Evolutionary conservation across 2,113 vertebrate species (phyloP), one percentile per base, ranked within the genome.

Genomic region (Ctenodactylus gundi): DNA sequence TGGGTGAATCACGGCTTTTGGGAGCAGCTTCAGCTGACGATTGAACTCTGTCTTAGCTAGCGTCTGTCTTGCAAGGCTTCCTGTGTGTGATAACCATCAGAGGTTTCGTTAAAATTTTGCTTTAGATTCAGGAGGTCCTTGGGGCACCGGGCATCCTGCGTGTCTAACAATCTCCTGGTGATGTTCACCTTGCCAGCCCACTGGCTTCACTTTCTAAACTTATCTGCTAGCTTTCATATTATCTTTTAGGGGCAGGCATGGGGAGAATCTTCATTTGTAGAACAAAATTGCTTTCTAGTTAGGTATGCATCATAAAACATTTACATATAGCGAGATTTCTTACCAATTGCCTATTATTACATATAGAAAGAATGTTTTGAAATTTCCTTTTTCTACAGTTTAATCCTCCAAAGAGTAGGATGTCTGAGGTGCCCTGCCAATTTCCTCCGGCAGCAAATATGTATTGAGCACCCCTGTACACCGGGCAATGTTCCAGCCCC

Each of bases 321-420:
- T 86, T 85, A n/a, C 1, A n/a, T 18, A n/a, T 8, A 39, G 7
- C 44, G 70, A 58, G 17, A 34, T 53, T 68, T 73, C 34, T 89
- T 88, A n/a, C 23, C 85, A 49, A 49, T 72, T 81, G 4, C 51
- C 29, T 72, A 23, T 87, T 65, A 20, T 41, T 73, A 31, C n/a
- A 68, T 83, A 53, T 14, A 41, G 21, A 39, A 80, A 76, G 29
- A 93, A 46, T 60, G 1, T 39, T 84, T 57, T 89, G 15, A 17
- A 57, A 46, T 62, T 93, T 88, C 31, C n/a, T 55, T 83, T 94
- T 93, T 70, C 25, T 60, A 70, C 18, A 75, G 0, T 85, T 91
- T 34, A 86, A 57, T 58, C 41, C 14, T 8, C 51, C 29, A 34
- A 65, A 27, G n/a, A 57, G 7, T 20, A 70, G 7, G 12, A 15